phyloP scores from a whole-genome alignment of 1,140 invertebrate species.

The Centruroides sculpturatus region DNA sequence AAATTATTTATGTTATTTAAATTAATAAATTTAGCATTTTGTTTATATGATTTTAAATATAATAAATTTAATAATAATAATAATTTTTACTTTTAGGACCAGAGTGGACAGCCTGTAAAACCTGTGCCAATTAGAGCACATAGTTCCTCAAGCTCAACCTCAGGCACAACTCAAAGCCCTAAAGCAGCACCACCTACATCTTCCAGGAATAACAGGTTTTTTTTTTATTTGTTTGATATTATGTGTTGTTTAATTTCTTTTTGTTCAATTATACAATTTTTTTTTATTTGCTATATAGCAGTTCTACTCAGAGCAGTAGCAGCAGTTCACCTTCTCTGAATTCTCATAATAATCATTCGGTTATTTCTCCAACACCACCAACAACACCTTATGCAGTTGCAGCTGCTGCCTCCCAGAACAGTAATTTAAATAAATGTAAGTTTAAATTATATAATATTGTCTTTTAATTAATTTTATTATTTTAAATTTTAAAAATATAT shows the following conservation, averaged over 20 bases:
- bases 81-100: not conserved
- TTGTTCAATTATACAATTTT: too few relatives aligned
- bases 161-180: conserved; percentile 8
- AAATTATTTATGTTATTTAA: too few relatives aligned
- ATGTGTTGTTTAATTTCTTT: too few relatives aligned
- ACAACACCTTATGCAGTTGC: conserved; percentile 17
- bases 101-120: conserved; percentile 7
- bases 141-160: conserved; percentile 8
- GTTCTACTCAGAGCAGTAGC: conserved; percentile 15
- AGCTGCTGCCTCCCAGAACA: conserved; percentile 2
- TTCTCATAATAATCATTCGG: conserved; percentile 7
- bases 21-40: too few relatives aligned
- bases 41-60: too few relatives aligned
- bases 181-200: conserved; percentile 4
- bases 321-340: conserved; percentile 13
- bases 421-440: too few relatives aligned
- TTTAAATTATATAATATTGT: too few relatives aligned
- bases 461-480: too few relatives aligned
- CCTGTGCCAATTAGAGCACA: conserved; percentile 14
- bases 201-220: not conserved
- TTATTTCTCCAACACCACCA: conserved; percentile 14
- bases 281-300: not conserved
- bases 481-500: too few relatives aligned
- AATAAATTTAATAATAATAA: too few relatives aligned
- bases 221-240: too few relatives aligned